phyloP scores from a whole-genome alignment of 2,888 invertebrate genomes.

The Limnephilus marmoratus region DNA sequence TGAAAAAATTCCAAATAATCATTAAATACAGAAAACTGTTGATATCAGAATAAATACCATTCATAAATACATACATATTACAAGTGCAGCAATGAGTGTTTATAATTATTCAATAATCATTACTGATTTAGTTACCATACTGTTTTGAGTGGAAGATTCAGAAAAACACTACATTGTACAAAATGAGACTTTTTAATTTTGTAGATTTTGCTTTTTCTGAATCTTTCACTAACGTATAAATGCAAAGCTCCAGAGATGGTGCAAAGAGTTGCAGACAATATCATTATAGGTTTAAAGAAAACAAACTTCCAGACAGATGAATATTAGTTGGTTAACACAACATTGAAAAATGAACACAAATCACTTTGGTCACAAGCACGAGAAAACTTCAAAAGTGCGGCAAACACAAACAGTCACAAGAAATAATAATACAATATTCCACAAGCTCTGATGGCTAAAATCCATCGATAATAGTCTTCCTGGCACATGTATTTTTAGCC shows the following conservation, averaged over 20 bases:
- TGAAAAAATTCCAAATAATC: not conserved
- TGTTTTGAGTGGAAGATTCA: not conserved
- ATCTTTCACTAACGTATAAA: constrained; percentile 23
- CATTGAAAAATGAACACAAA: constrained; percentile 45
- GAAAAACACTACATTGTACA: not conserved
- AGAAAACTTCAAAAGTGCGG: constrained; percentile 25
- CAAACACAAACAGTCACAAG: constrained; percentile 40
- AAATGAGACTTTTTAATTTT: no score
- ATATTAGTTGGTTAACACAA: constrained; percentile 45
- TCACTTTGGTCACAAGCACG: constrained; percentile 42
- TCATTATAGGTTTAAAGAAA: constrained; percentile 17
- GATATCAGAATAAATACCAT: not conserved
- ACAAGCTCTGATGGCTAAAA: constrained; percentile 34
- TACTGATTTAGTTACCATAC: not conserved
- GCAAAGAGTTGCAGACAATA: constrained; percentile 8
- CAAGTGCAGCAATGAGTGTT: not conserved
- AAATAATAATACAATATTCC: not conserved
- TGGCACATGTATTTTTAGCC: not conserved
- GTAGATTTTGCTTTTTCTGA: constrained; percentile 3
- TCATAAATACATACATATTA: not conserved
- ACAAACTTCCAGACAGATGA: constrained; percentile 17
- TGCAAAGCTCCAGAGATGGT: constrained; percentile 43
- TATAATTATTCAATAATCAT: not conserved
- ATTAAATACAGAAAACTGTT: not conserved
- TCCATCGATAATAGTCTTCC: constrained; percentile 19